These are phyloP conservation scores for Drosophila insularis DNA, from an alignment of 1,140 invertebrate species.

Conservation along the genomic window DNA sequence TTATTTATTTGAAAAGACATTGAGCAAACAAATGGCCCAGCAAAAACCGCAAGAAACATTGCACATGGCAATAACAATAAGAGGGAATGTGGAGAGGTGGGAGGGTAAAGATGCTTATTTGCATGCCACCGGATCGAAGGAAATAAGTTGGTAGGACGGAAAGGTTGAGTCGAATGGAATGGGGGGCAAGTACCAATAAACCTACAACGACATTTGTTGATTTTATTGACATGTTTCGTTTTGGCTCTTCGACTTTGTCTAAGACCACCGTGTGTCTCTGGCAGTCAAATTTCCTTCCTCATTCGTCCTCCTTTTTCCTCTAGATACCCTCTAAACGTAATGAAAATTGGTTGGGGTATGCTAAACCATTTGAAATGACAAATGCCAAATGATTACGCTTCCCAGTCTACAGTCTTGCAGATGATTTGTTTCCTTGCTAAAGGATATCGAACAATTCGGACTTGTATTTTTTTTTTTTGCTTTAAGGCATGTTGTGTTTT, in stretches of 20 bases:
- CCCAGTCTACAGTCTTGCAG: no score
- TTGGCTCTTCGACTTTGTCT: constrained; percentile 28
- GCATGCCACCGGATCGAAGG: constrained; percentile 38
- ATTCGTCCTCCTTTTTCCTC: constrained; percentile 45
- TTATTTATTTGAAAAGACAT: constrained; percentile 20
- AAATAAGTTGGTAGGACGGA: background rate
- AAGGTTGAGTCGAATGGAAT: background rate
- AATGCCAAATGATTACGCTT: background rate
- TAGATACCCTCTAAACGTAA: constrained; percentile 1
- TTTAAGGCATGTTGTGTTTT: background rate
- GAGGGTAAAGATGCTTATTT: constrained; percentile 57
- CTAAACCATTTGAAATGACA: no score
- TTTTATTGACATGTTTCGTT: constrained; percentile 74
- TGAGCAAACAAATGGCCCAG: constrained; percentile 38
- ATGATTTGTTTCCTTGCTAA: background rate
- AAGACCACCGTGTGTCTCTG: constrained; percentile 37
- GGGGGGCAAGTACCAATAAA: constrained; percentile 48
- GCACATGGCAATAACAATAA: constrained; percentile 38
- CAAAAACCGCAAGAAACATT: constrained; percentile 1
- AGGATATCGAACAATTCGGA: background rate
- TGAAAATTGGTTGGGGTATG: background rate
- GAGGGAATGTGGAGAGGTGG: constrained; percentile 25
- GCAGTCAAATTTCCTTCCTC: constrained; percentile 68
- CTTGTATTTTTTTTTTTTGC: background rate
- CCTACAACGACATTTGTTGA: constrained; percentile 71